Evolutionary conservation across 2,888 invertebrate species (phyloP).

Genomic region (Tillus elongatus): DNA sequence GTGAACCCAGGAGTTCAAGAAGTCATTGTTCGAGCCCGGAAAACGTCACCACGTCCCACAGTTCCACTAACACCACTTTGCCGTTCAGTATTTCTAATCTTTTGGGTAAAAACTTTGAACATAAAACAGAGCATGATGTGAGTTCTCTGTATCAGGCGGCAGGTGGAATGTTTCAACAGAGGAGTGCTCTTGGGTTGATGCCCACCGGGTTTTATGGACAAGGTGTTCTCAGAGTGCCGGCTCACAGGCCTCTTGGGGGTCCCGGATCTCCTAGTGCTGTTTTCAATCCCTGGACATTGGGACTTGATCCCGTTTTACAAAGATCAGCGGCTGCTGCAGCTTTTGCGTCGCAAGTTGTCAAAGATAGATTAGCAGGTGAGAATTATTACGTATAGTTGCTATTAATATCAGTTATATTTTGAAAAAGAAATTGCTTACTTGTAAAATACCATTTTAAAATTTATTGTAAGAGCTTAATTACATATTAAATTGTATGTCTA

Average conservation of each 20-base stretch:
- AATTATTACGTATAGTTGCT: conserved; percentile 5
- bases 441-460: too few species aligned
- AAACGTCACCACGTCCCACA: conserved; percentile 42
- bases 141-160: conserved; percentile 29
- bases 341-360: conserved; percentile 72
- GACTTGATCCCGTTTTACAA: conserved; percentile 54
- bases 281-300: conserved; percentile 41
- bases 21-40: conserved; percentile 41
- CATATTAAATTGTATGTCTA: too few species aligned
- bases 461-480: too few species aligned
- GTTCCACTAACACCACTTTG: conserved; percentile 49
- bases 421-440: too few species aligned
- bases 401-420: too few species aligned
- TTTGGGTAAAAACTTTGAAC: conserved; percentile 66
- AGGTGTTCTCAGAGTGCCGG: conserved; percentile 74
- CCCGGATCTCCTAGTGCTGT: conserved; percentile 39
- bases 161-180: conserved; percentile 31
- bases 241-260: conserved; percentile 60
- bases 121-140: conserved; percentile 41
- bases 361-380: conserved; percentile 75
- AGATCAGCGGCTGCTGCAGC: conserved; percentile 61
- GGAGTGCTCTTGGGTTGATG: conserved; percentile 35
- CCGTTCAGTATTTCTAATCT: conserved; percentile 77
- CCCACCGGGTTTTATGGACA: conserved; percentile 46
- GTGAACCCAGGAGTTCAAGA: conserved; percentile 46